A percentile compares a stretch with the other conserved stretches of the same genome.
Conservation (phyloP, 1,140 invertebrate genomes). For the Neodiprion lecontei region DNA sequence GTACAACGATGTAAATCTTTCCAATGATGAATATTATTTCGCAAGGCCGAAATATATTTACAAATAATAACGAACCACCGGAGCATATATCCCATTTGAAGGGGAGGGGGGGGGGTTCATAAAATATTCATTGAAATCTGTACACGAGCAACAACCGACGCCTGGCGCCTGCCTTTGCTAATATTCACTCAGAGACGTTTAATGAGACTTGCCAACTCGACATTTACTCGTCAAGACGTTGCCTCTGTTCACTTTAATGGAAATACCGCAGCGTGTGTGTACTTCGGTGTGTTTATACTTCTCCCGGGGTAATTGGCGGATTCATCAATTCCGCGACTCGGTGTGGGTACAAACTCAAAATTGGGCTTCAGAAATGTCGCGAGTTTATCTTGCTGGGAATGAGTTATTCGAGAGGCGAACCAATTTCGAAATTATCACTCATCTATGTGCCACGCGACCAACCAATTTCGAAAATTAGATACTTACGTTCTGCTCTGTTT, state of each 20-base stretch:
- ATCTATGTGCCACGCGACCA: too few species aligned
- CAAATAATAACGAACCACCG: neutral
- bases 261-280: neutral
- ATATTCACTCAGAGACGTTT: neutral
- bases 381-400: too few species aligned
- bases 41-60: neutral
- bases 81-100: neutral
- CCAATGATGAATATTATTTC: neutral
- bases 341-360: too few species aligned
- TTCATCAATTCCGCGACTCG: too few species aligned
- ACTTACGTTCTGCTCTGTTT: too few species aligned
- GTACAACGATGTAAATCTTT: neutral
- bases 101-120: neutral
- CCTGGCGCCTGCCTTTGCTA: neutral
- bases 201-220: conserved; percentile 2
- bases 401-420: too few species aligned
- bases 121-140: neutral
- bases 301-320: too few species aligned
- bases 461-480: too few species aligned
- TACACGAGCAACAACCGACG: neutral
- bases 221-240: neutral
- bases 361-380: too few species aligned
- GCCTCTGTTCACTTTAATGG: neutral
- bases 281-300: too few species aligned
- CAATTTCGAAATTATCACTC: too few species aligned